phyloP scores from a whole-genome alignment of 1,140 invertebrate genomes.

The Hylyphantes graminicola region DNA sequence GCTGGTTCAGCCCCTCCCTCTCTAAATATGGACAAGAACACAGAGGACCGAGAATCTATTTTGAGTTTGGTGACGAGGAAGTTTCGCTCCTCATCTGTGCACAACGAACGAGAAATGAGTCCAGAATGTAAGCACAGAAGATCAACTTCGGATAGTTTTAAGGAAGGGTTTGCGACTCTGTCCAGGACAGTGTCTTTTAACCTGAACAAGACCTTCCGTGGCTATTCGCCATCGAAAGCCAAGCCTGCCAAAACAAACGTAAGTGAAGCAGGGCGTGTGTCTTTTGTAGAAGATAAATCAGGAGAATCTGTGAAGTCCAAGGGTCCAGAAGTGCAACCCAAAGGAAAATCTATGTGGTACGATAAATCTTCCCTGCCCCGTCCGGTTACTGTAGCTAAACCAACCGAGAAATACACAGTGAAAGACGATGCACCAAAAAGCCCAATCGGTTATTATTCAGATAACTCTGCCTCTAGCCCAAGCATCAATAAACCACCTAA shows the following conservation, averaged over 20 bases:
- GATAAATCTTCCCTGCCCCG: constrained; percentile 39
- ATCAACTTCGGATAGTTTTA: constrained; percentile 21
- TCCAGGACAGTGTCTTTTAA: constrained; percentile 46
- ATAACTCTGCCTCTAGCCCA: neutral
- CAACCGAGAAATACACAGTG: constrained; percentile 6
- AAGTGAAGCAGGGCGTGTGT: neutral
- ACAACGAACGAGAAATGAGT: constrained; percentile 25
- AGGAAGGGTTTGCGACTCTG: constrained; percentile 26
- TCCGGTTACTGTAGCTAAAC: constrained; percentile 42
- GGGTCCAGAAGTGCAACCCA: constrained; percentile 2
- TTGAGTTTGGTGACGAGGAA: constrained; percentile 41
- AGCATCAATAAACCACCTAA: constrained; percentile 24
- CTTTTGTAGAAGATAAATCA: neutral
- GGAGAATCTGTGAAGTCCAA: constrained; percentile 5
- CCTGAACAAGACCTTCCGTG: constrained; percentile 29
- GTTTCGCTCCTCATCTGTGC: constrained; percentile 54
- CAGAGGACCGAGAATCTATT: constrained; percentile 42
- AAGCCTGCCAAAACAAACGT: neutral
- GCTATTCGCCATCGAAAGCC: constrained; percentile 25
- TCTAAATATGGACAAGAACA: constrained; percentile 44
- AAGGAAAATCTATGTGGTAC: constrained; percentile 51
- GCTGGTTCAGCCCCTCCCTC: constrained; percentile 55
- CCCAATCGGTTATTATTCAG: constrained; percentile 2
- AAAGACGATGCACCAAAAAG: neutral
- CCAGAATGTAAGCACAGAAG: constrained; percentile 21